phyloP scores from a whole-genome alignment of 1,140 invertebrate species.

The Carcinoscorpius rotundicauda region DNA sequence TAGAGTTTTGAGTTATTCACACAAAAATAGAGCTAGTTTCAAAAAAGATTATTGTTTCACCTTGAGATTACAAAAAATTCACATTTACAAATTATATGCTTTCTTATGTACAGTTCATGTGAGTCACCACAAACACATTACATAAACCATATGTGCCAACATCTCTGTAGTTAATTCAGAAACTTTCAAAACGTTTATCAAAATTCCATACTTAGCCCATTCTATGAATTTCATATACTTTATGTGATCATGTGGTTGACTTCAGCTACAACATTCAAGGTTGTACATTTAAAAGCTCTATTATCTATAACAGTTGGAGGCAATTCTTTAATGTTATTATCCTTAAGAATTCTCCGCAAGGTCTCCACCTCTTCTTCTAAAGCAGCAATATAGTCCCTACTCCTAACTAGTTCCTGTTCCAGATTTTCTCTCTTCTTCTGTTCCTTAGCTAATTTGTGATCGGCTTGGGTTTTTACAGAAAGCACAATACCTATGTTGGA shows the following conservation, averaged over 20 bases:
- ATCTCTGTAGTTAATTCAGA: no score
- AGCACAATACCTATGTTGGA: conserved; percentile 30
- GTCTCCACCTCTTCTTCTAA: conserved; percentile 17
- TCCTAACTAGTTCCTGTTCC: conserved; percentile 33
- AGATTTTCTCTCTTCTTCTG: conserved; percentile 25
- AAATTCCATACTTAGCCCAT: no score
- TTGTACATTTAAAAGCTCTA: neutral
- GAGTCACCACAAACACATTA: no score
- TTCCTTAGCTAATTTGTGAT: conserved; percentile 31
- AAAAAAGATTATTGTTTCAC: no score
- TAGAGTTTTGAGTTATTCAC: no score
- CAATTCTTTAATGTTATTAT: conserved; percentile 10
- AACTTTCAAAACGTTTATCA: no score
- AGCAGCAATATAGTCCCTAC: conserved; percentile 24
- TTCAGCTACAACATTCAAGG: conserved; percentile 18
- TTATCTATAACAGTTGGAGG: conserved; percentile 12
- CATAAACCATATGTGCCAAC: no score
- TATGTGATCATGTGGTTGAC: conserved; percentile 9
- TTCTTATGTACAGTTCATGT: no score
- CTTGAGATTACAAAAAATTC: no score
- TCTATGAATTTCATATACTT: no score
- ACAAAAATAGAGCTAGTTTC: no score
- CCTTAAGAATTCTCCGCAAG: conserved; percentile 9
- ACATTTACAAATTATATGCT: no score
- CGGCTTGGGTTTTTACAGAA: conserved; percentile 33